Percentiles rank a stretch among this genome's conserved stretches.
These are phyloP conservation scores for Vanessa tameamea DNA, from an alignment of 1,140 invertebrate species.

Conservation along the genomic window DNA sequence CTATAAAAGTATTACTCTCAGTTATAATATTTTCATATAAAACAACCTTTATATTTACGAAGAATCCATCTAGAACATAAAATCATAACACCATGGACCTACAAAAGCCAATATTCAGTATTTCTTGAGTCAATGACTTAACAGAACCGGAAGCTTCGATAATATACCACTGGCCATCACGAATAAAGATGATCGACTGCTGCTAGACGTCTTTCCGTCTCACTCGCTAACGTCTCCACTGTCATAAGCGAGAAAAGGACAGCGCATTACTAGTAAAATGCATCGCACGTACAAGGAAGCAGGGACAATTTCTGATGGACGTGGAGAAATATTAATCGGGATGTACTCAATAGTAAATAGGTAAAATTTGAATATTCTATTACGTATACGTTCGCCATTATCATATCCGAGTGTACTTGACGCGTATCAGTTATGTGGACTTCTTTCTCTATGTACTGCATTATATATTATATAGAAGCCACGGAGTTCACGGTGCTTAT, in stretches of 20 bases:
- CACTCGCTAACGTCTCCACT: constrained; percentile 37
- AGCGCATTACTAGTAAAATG: constrained; percentile 55
- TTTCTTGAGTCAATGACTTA: constrained; percentile 69
- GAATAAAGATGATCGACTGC: constrained; percentile 76
- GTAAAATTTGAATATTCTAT: constrained; percentile 55
- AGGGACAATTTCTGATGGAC: constrained; percentile 68
- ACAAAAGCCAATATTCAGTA: constrained; percentile 26
- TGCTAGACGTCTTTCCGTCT: constrained; percentile 54
- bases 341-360: constrained; percentile 44
- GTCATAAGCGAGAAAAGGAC: constrained; percentile 40
- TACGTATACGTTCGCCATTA: constrained; percentile 33
- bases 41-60: not conserved
- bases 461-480: not conserved
- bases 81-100: constrained; percentile 24
- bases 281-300: constrained; percentile 74
- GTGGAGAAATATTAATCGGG: constrained; percentile 70
- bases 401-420: constrained; percentile 37
- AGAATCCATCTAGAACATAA: not conserved
- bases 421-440: constrained; percentile 1
- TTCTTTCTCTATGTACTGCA: too few relatives aligned
- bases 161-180: constrained; percentile 73
- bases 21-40: not conserved
- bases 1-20: too few relatives aligned
- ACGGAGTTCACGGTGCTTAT: too few relatives aligned
- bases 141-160: constrained; percentile 68